Percentiles rank a stretch among this genome's conserved stretches.
Conservation (phyloP, 2,888 invertebrate species). For the Stenichneumon culpator region DNA sequence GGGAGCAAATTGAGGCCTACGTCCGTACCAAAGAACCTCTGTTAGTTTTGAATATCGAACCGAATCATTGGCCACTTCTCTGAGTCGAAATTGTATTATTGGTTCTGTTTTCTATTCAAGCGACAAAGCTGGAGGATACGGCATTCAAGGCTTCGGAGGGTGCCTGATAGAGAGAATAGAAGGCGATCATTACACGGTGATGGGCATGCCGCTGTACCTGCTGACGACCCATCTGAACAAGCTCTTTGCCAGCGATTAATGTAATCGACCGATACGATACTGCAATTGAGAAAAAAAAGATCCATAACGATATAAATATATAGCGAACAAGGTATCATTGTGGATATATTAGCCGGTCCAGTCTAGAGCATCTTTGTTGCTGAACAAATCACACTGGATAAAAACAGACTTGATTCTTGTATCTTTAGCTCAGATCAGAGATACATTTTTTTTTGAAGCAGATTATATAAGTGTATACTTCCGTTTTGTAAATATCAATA, state of each 20-base stretch:
- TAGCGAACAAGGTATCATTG: not conserved
- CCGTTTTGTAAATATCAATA: too few relatives aligned
- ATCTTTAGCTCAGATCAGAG: too few relatives aligned
- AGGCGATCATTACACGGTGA: slow-evolving; percentile 95
- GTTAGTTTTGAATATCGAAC: slow-evolving; percentile 85
- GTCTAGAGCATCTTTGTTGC: too few relatives aligned
- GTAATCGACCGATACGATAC: not conserved
- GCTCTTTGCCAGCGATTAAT: slow-evolving; percentile 69
- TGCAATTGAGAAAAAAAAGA: not conserved
- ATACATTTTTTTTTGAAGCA: too few relatives aligned
- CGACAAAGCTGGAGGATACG: slow-evolving; percentile 97
- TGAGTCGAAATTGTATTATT: not conserved
- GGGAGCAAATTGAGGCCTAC: slow-evolving; percentile 93
- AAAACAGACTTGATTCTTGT: too few relatives aligned
- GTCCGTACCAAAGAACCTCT: slow-evolving; percentile 95
- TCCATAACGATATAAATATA: not conserved
- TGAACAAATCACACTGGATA: too few relatives aligned
- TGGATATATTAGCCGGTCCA: too few relatives aligned
- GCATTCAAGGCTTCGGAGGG: slow-evolving; percentile 94
- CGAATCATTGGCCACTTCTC: not conserved
- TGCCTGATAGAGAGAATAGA: slow-evolving; percentile 93
- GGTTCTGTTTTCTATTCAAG: slow-evolving; percentile 83
- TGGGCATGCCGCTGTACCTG: slow-evolving; percentile 93
- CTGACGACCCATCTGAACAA: slow-evolving; percentile 78
- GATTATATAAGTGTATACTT: too few relatives aligned